Evolutionary conservation across 2,888 invertebrate species (phyloP), one percentile per base, ranked within the genome.

Genomic region (Venustoraphidia nigricollis): DNA sequence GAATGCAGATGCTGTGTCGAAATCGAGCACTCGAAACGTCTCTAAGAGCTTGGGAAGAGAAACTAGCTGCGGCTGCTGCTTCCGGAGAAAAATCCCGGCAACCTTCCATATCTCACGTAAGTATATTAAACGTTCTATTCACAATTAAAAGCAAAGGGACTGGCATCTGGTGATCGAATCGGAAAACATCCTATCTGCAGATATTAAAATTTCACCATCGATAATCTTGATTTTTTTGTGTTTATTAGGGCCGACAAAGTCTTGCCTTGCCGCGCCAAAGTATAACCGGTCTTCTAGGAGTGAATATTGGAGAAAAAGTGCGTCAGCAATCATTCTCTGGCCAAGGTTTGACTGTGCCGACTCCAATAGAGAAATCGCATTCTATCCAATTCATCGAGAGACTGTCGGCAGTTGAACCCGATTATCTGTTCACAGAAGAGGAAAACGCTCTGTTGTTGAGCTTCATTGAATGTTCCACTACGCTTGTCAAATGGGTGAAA

Each of bases 1-100:
- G 95, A 47, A 92, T 95, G 63, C 95, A 95, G 71, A 93, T 97
- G 89, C 71, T 97, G 27, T 91, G 90, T 61, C 74, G 95, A 51
- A 94, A 94, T 63, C 76, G 93, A 57, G 83, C 84, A 8, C 73
- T 96, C 55, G 95, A 96, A 66, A 88, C 86, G 47, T 92, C 93
- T 9, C 69, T 96, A 50, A 85, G 85, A 63, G 73, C 81, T 1
- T 90, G 90, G 90, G 85, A 89, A 59, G 88, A 88, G 59, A 89
- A 88, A 60, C 86, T 87, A 60, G 69, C 72, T 51, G 65, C 66
- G 41, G 66, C 66, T 17, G 71, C 72, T 46, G 68, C 69, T 56
- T 70, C 59, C 61, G 72, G 52, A 59, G 68, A 55, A 59, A 71
- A 56, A 67, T 70, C 50, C 61, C 69, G 51, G 5, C 36, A 43